A percentile compares a stretch with the other conserved stretches of the same genome.
Evolutionary conservation across 2,113 vertebrate species (phyloP).

Genomic region (Sisor rabdophorus): DNA sequence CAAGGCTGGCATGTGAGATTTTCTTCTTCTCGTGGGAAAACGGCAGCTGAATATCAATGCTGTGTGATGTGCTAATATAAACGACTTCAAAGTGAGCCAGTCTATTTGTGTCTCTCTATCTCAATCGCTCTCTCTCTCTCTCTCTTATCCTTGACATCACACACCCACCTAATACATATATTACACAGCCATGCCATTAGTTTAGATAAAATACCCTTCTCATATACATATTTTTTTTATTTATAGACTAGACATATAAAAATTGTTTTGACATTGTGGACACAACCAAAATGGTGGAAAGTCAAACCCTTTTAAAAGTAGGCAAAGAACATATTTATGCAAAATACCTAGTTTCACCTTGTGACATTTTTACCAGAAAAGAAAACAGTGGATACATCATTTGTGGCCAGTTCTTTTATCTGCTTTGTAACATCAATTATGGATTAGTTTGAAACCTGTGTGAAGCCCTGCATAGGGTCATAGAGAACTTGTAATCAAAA

Average conservation of each 20-base stretch:
- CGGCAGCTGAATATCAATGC: constrained; percentile 18
- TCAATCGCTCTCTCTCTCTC: constrained; percentile 3
- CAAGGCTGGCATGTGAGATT: constrained; percentile 19
- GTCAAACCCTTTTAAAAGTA: no score
- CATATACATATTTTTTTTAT: neutral
- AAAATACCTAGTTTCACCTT: no score
- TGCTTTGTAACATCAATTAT: no score
- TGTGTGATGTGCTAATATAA: constrained; percentile 38
- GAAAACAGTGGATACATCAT: no score
- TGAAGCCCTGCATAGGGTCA: no score
- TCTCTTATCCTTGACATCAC: neutral
- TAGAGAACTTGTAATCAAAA: no score
- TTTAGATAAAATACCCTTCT: neutral
- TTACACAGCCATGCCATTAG: neutral
- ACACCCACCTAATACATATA: neutral
- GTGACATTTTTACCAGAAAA: no score
- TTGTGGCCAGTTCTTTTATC: no score
- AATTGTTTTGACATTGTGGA: neutral
- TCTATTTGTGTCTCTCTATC: neutral
- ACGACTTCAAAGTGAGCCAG: constrained; percentile 34
- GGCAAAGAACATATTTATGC: no score
- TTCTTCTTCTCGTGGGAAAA: constrained; percentile 20
- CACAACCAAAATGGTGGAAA: no score
- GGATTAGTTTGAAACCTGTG: no score
- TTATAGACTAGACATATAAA: neutral